phyloP scores from a whole-genome alignment of 2,888 invertebrate genomes.

The Rotaria sp. region DNA sequence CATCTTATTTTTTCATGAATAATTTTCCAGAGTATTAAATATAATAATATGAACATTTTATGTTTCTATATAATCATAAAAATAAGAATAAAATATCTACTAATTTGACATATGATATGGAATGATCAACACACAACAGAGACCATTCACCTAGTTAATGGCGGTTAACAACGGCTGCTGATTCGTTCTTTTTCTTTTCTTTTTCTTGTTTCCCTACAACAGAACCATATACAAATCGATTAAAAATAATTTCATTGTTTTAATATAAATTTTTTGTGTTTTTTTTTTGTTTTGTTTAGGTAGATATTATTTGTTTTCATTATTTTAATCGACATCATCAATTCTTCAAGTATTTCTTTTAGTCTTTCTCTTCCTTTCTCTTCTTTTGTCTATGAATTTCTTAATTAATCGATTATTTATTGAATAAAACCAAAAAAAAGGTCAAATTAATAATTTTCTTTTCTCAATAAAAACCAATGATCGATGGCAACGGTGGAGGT shows the following conservation, averaged over 20 bases:
- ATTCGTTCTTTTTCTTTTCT: neutral
- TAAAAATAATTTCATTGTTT: neutral
- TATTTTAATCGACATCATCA: neutral
- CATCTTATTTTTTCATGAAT: neutral
- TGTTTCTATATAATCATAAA: neutral
- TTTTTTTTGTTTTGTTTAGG: neutral
- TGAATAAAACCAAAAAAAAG: neutral
- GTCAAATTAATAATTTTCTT: neutral
- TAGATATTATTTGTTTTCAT: neutral
- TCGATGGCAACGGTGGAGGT: neutral
- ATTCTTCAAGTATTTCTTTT: neutral
- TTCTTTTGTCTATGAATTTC: neutral
- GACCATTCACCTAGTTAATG: neutral
- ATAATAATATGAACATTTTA: neutral
- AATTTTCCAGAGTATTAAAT: neutral
- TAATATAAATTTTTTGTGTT: neutral
- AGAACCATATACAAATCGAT: neutral
- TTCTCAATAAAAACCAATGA: neutral
- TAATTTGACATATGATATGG: neutral
- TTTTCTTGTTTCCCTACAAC: neutral
- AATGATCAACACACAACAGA: neutral
- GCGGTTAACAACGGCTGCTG: slow-evolving; percentile 3
- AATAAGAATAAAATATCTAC: neutral
- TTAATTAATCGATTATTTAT: neutral
- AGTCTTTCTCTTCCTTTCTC: neutral